Percentiles rank a stretch among this genome's conserved stretches.
Conservation (phyloP, 1,140 invertebrate genomes). For the Drosophila miranda region DNA sequence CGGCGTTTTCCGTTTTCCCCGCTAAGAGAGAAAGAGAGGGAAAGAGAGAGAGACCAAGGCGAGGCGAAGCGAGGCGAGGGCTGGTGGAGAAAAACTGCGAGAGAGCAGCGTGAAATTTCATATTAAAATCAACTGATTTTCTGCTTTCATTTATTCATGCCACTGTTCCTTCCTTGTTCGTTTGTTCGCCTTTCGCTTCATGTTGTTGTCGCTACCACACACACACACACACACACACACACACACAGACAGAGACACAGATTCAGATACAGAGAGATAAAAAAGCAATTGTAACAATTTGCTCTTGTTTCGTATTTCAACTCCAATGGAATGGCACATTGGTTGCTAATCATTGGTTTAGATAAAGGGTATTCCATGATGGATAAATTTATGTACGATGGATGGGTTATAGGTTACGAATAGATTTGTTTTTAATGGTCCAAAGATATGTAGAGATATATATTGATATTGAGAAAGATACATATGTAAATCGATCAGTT, state of each 20-base stretch:
- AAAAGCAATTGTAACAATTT: conserved; percentile 63
- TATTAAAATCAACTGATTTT: conserved; percentile 81
- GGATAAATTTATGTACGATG: too few relatives aligned
- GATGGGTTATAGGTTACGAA: too few relatives aligned
- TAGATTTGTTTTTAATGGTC: too few relatives aligned
- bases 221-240: conserved; percentile 36
- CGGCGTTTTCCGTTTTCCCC: conserved; percentile 58
- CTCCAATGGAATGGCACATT: conserved; percentile 9
- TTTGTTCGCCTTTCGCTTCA: conserved; percentile 32
- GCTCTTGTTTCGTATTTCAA: conserved; percentile 58
- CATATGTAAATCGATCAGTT: too few relatives aligned
- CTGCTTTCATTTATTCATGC: conserved; percentile 80
- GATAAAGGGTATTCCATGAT: too few relatives aligned
- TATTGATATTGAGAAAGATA: too few relatives aligned
- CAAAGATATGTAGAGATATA: too few relatives aligned
- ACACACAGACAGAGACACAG: conserved; percentile 12
- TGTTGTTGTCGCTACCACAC: conserved; percentile 48
- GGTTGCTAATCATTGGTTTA: too few relatives aligned
- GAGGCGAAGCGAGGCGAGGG: too few relatives aligned
- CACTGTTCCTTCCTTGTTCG: conserved; percentile 24
- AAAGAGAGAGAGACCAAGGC: not conserved
- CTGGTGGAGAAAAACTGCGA: conserved; percentile 4
- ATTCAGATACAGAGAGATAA: conserved; percentile 11
- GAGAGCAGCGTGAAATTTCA: conserved; percentile 74
- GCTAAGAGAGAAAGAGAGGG: not conserved